Evolutionary conservation across 2,888 invertebrate species (phyloP).

Genomic region (Harmothoe impar): DNA sequence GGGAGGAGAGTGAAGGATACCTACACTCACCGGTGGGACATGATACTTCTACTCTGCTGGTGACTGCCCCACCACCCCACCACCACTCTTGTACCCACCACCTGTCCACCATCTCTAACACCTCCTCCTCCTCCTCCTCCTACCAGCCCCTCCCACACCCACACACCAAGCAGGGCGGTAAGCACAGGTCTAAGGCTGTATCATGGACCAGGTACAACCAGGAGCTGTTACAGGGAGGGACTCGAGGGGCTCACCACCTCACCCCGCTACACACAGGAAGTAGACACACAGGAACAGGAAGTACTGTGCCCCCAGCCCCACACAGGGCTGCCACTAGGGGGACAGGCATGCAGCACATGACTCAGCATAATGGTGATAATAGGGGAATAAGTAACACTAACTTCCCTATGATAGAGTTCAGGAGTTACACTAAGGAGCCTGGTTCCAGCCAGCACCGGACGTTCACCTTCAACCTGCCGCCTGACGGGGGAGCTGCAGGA

Average conservation of each 20-base stretch:
- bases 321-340: not conserved
- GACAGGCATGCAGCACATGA: not conserved
- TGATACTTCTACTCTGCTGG: no score
- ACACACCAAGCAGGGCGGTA: not conserved
- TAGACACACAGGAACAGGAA: not conserved
- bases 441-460: slow-evolving; percentile 18
- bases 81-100: not conserved
- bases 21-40: not conserved
- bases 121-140: not conserved
- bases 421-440: slow-evolving; percentile 14
- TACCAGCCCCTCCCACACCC: not conserved
- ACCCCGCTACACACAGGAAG: not conserved
- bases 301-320: not conserved
- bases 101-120: not conserved
- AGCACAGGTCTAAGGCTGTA: not conserved
- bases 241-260: not conserved
- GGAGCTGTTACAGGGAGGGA: not conserved
- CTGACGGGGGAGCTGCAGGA: no score
- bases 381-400: not conserved
- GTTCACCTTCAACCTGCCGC: not conserved
- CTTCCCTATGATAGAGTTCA: slow-evolving; percentile 10
- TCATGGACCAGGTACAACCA: not conserved
- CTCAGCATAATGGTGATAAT: not conserved
- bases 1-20: not conserved
- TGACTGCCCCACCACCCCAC: not conserved